Conservation (phyloP, 1,140 invertebrate genomes). For the Drosophila lacertosa region DNA sequence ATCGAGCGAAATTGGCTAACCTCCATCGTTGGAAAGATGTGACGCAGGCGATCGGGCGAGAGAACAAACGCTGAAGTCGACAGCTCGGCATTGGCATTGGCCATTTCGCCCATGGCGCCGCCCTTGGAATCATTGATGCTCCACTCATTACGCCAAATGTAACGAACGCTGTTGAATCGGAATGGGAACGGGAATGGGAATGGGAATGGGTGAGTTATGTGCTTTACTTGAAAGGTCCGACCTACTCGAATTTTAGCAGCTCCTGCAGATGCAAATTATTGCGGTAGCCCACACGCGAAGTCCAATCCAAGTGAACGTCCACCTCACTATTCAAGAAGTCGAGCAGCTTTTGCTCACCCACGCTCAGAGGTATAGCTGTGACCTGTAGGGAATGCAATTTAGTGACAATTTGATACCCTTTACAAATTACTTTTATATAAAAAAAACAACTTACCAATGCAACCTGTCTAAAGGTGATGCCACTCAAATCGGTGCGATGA, state of each 20-base stretch:
- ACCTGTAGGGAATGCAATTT: slow-evolving; percentile 49
- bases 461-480: slow-evolving; percentile 65
- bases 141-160: slow-evolving; percentile 58
- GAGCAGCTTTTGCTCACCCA: slow-evolving; percentile 27
- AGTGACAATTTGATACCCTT: no score
- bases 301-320: slow-evolving; percentile 46
- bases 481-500: slow-evolving; percentile 60
- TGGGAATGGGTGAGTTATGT: neutral
- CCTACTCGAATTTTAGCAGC: slow-evolving; percentile 61
- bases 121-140: slow-evolving; percentile 63
- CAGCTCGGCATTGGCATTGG: slow-evolving; percentile 55
- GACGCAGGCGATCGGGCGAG: slow-evolving; percentile 51
- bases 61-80: slow-evolving; percentile 54
- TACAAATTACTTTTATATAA: no score
- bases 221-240: neutral
- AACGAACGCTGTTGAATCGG: slow-evolving; percentile 33
- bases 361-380: slow-evolving; percentile 40
- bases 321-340: slow-evolving; percentile 51
- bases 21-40: slow-evolving; percentile 44
- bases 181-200: neutral
- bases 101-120: slow-evolving; percentile 62
- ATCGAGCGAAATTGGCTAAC: slow-evolving; percentile 66
- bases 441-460: slow-evolving; percentile 49
- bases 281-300: slow-evolving; percentile 62
- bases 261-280: slow-evolving; percentile 55